phyloP scores from a whole-genome alignment of 2,888 invertebrate genomes.

The Heteromyza rotundicornis region DNA sequence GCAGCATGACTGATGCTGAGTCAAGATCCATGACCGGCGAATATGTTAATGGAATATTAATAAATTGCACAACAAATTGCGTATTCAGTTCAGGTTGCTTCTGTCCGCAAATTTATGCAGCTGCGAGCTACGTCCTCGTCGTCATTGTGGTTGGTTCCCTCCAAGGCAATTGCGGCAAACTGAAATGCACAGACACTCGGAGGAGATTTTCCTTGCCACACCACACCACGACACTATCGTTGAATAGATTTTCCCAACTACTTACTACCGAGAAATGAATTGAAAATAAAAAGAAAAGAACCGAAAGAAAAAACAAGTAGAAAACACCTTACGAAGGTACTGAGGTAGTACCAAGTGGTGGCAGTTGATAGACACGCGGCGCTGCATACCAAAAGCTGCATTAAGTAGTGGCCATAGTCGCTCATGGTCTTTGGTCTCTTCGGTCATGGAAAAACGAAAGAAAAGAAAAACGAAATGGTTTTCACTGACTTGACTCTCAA shows the following conservation, averaged over 20 bases:
- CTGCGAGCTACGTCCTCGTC: no score
- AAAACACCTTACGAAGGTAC: no score
- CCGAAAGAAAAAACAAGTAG: no score
- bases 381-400: constrained; percentile 1
- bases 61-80: constrained; percentile 53
- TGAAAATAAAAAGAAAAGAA: no score
- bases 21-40: constrained; percentile 22
- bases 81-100: constrained; percentile 46
- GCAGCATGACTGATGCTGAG: constrained; percentile 10
- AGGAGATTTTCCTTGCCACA: neutral
- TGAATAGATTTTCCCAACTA: constrained; percentile 2
- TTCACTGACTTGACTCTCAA: no score
- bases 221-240: neutral
- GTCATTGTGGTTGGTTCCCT: no score
- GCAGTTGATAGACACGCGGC: neutral
- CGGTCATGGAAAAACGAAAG: neutral
- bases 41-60: constrained; percentile 56
- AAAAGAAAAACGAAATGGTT: no score
- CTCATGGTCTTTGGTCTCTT: neutral
- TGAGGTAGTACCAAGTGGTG: no score
- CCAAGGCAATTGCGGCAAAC: neutral
- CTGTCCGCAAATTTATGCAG: constrained; percentile 28
- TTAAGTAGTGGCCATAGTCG: neutral
- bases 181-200: neutral
- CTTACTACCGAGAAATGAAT: no score